Evolutionary conservation across 2,888 invertebrate genomes (phyloP), one percentile per base, ranked within the genome.

Genomic region (Ochropleura leucogaster): DNA sequence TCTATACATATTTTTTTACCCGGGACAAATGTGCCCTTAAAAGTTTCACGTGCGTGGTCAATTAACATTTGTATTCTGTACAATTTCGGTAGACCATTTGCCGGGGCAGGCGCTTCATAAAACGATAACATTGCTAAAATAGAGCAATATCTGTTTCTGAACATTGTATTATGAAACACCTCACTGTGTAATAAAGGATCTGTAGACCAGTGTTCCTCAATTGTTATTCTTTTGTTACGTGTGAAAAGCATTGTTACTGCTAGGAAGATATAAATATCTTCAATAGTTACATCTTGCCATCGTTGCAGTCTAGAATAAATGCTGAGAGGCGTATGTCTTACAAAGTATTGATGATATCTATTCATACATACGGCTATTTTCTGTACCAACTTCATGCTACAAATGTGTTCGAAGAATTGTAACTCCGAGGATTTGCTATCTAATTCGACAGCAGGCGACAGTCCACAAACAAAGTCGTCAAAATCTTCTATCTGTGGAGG

Each of bases 131-230:
- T 78, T 30, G 55, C 44, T 0, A 82, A 40, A 75, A 80, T 77
- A 53, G 40, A 47, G 42, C 75, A 68, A 55, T 74, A 82, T 57
- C 69, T 65, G 53, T 82, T 73, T 64, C 73, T 53, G n/a, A n/a
- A 53, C 79, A 77, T 73, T 44, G 57, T 62, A 10, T 65, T 81
- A 55, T 2, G 0, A 51, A 74, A 73, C 42, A 82, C 62, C 65
- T 40, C 16, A 47, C 64, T 62, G 59, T 71, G 53, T 60, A 80
- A 76, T 62, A 85, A 70, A 2, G 79, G 81, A 70, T 83, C 80
- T 44, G 72, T 77, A 49, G 83, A 85, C 85, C 81, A 80, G 64
- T 81, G 81, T 73, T 83, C 83, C 69, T 84, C 83, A 66, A 84
- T 81, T 42, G 72, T 59, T 60, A 80, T 72, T 47, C 81, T 64